Base-by-base conservation (phyloP, 2,113 vertebrate genomes). In the Heliornis fulica region DNA sequence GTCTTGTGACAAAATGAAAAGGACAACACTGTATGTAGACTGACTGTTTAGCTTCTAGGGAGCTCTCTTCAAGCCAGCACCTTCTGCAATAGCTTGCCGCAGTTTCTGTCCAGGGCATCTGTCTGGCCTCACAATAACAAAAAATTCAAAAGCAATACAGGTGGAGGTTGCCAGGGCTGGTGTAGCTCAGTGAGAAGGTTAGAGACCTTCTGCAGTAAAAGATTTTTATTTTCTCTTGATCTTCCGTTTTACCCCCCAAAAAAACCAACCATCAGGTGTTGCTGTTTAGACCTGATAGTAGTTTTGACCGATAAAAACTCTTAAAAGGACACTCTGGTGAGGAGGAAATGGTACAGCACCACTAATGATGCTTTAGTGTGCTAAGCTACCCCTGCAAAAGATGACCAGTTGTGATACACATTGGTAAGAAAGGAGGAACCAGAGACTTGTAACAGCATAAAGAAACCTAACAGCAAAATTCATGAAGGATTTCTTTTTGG, bases 1-100 rank as follows among this genome's bases (percentile, higher is more conserved):
- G 1, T 21, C 10, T 59, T 32, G 19, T 40, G 56, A 48, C 23
- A 79, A 79, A 74, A 20, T 1, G 1, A 40, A 54, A 75, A 59
- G 28, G 20, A 38, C 56, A 83, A 38, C 0, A 2, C 7, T 0
- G 1, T 38, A 31, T 11, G 15, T 41, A 56, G 51, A 34, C 11
- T 29, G 36, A 34, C 41, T 50, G 50, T 65, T 87, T 32, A 83
- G 26, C 31, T 75, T 65, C 54, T 28, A 43, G 26, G 28, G 43
- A 79, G 22, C 57, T 90, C 75, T 75, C 14, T 25, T 36, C 32
- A 76, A 9, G 10, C 31, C 64, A 40, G 31, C 7, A 43, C 21
- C 13, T 79, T 28, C 12, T 32, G 32, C 50, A 51, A 51, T 29
- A 82, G 17, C 51, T 65, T 1, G 1, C 28, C 41, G n/a, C 11